Conservation (phyloP, 2,797 vertebrate genomes). For the Apogon hyalosoma region DNA sequence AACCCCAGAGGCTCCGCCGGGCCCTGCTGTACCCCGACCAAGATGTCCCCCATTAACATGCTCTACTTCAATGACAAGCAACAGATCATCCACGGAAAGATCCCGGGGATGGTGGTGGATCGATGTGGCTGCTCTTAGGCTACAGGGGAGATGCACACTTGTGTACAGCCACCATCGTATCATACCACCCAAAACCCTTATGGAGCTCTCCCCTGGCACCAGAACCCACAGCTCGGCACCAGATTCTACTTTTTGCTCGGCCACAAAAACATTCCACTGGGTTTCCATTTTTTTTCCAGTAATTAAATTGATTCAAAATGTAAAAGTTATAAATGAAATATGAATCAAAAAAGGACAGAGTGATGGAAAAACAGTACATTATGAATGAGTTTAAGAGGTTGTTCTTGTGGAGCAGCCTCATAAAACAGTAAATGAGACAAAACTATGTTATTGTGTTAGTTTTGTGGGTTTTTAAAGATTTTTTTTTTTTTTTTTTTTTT, state of each 20-base stretch:
- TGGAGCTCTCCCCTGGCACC: constrained; percentile 75
- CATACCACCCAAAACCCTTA: constrained; percentile 79
- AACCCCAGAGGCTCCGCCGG: constrained; percentile 96
- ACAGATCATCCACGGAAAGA: constrained; percentile 99
- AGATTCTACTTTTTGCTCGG: constrained; percentile 71
- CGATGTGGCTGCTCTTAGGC: constrained; percentile 95
- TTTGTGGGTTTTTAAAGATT: constrained; percentile 75
- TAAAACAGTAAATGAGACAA: constrained; percentile 75
- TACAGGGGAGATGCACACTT: constrained; percentile 51
- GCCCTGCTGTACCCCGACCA: constrained; percentile 98
- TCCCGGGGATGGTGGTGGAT: constrained; percentile 98
- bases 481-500: constrained; percentile 56
- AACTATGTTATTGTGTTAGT: constrained; percentile 75
- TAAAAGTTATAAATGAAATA: constrained; percentile 75
- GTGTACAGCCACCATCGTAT: constrained; percentile 71
- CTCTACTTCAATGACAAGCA: constrained; percentile 99
- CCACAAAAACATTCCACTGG: constrained; percentile 71
- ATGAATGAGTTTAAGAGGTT: constrained; percentile 73
- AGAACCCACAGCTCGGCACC: constrained; percentile 71
- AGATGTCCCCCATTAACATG: constrained; percentile 99
- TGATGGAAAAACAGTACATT: constrained; percentile 77
- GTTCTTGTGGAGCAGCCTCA: constrained; percentile 75
- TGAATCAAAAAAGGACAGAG: constrained; percentile 74
- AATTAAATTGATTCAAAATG: constrained; percentile 79
- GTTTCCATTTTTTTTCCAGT: constrained; percentile 74